phyloP scores from a whole-genome alignment of 92 coral and sea anemone genomes.

The Desmophyllum pertusum region DNA sequence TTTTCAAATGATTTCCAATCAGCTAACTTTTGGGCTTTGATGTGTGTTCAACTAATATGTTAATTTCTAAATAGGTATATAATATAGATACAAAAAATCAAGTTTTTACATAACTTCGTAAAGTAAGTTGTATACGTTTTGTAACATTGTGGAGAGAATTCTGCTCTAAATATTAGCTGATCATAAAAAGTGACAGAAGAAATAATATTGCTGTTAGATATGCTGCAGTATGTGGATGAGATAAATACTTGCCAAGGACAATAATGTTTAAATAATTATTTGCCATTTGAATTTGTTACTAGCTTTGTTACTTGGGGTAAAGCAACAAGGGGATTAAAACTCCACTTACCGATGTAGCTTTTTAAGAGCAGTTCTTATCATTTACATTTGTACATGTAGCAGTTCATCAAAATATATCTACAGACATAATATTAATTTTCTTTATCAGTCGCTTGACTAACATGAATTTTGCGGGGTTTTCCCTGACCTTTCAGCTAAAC shows the following conservation, averaged over 20 bases:
- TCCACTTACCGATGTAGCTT: background rate
- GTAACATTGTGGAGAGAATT: background rate
- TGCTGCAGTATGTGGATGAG: too few species aligned
- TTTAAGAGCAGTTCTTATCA: background rate
- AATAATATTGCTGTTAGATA: background rate
- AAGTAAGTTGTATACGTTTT: background rate
- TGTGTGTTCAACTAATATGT: background rate
- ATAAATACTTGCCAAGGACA: background rate
- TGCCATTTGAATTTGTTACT: background rate
- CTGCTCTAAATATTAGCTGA: background rate
- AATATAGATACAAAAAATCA: background rate
- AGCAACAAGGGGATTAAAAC: background rate
- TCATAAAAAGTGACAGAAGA: background rate
- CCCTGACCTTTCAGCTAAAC: slow-evolving; percentile 70
- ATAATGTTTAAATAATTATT: background rate
- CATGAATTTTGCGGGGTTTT: slow-evolving; percentile 57
- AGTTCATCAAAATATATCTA: background rate
- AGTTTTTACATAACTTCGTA: background rate
- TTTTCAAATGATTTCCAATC: background rate
- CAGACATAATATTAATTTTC: background rate
- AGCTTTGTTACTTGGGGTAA: background rate
- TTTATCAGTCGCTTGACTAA: slow-evolving; percentile 63
- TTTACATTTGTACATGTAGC: background rate
- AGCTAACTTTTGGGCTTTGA: background rate
- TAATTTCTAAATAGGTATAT: background rate